These are phyloP conservation scores for Druon quercuslanigerum DNA, from an alignment of 1,140 invertebrate genomes.

Conservation along the genomic window DNA sequence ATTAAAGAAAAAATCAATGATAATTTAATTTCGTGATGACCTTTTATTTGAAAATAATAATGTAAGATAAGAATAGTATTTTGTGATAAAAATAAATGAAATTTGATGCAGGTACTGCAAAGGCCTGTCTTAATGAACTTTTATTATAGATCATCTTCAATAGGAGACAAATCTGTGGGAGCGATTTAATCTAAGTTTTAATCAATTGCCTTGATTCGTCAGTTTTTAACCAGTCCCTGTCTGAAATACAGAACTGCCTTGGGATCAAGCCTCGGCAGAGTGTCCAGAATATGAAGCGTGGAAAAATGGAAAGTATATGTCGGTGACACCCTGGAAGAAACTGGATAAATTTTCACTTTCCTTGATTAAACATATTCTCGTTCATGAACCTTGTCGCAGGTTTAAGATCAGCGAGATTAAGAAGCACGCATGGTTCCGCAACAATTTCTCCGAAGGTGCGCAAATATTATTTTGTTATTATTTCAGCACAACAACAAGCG, in stretches of 20 bases:
- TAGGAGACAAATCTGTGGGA: no score
- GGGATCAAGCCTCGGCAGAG: slow-evolving; percentile 87
- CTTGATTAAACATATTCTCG: slow-evolving; percentile 85
- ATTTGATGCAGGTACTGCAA: neutral
- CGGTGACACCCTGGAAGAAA: slow-evolving; percentile 88
- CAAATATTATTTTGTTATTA: neutral
- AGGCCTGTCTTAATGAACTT: no score
- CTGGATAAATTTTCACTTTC: slow-evolving; percentile 85
- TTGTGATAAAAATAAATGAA: neutral
- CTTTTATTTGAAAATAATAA: no score
- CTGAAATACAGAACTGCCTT: slow-evolving; percentile 88
- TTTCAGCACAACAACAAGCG: no score
- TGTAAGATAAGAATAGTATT: no score
- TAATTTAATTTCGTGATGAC: no score
- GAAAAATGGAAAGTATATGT: slow-evolving; percentile 80
- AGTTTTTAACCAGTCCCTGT: slow-evolving; percentile 65
- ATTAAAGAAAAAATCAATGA: no score
- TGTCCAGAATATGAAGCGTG: slow-evolving; percentile 87
- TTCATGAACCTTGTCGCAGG: slow-evolving; percentile 80
- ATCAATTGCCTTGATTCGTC: slow-evolving; percentile 44
- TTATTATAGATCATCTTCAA: no score
- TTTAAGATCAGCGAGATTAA: slow-evolving; percentile 83
- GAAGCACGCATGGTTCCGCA: slow-evolving; percentile 86
- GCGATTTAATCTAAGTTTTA: neutral
- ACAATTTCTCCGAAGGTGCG: slow-evolving; percentile 74